Evolutionary conservation across 1,140 invertebrate species (phyloP), one percentile per base, ranked within the genome.

Genomic region (Caenorhabditis tropicalis): DNA sequence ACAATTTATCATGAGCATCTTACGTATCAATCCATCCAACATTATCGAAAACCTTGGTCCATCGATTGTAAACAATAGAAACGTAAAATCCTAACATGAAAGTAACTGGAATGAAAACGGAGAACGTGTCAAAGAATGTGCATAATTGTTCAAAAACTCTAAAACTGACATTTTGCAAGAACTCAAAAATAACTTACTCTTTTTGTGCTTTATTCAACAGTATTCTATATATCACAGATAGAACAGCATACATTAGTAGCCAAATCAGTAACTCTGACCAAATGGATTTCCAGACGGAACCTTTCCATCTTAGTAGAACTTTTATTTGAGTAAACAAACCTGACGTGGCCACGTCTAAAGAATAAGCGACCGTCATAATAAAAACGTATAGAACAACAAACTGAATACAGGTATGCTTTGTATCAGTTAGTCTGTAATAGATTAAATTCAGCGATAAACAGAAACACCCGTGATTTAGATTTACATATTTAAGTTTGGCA

Each of bases 1-100:
- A n/a, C n/a, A n/a, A n/a, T n/a, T n/a, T n/a, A n/a, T n/a, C n/a
- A n/a, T n/a, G n/a, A n/a, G n/a, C n/a, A n/a, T 81, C 80, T 33
- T 29, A 89, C 89, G 89, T 90, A 82, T 89, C 89, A 58, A 89
- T 90, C 89, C 89, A 89, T 7, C 89, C 89, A 10, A 89, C 70
- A 85, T 90, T 90, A 48, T 87, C 83, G 58, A 89, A 88, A 36
- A 90, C 85, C 46, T 89, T 86, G 19, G 80, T 81, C 89, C 89
- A 89, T 31, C 86, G 31, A 24, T 70, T 85, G 79, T 89, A 90
- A 19, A 89, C 89, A 31, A 87, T 87, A 2, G 89, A 90, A 39
- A 89, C 89, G 79, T 89, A 89, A 56, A 89, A 89, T 15, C 89
- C 89, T 15, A 89, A 81, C 88, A 89, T 88, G 79, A 89, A 89